Base-by-base conservation (phyloP, 2,797 vertebrate species). In the Selene dorsalis region DNA sequence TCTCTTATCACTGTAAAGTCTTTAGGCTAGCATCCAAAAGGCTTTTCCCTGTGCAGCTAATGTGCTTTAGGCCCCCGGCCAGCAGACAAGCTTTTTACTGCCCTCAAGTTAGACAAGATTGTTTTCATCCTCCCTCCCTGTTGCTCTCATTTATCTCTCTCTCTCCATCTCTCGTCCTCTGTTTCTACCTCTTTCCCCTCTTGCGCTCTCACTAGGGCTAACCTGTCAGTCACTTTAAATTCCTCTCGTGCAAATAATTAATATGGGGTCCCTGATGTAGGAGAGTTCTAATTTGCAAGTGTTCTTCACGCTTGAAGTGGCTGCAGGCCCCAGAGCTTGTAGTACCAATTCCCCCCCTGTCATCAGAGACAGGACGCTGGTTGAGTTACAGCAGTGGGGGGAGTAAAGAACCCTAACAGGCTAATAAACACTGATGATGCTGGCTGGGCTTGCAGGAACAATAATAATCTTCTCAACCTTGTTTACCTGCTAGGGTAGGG, bases 221-320 rank as follows among this genome's bases (percentile, higher is more conserved):
- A 93, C 88, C 93, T 92, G 93, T 94, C 94, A 94, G 84, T 95
- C 94, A 94, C 87, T 90, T 87, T 89, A 90, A 93, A 93, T 92
- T 94, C 93, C 90, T 94, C 91, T 90, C 73, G 91, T 94, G 93
- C 90, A 92, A 94, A 94, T 95, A 95, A 95, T 95, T 95, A 95
- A 94, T 94, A 91, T 81, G 84, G 82, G 89, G 87, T 91, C 90
- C 91, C 89, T 89, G 84, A 91, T 85, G 91, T 93, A 88, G 91
- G 92, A 93, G 91, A 90, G 84, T 89, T 94, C 92, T 95, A 94
- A 95, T 95, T 95, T 95, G 92, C 92, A 94, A 95, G 93, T 94
- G 94, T 93, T 95, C 94, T 95, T 95, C 95, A 95, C 91, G 93
- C 93, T 91, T 94, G 87, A 91, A 92, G 91, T 89, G 88, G 87